phyloP scores from a whole-genome alignment of 2,113 vertebrate genomes.

The Apeltes quadracus region DNA sequence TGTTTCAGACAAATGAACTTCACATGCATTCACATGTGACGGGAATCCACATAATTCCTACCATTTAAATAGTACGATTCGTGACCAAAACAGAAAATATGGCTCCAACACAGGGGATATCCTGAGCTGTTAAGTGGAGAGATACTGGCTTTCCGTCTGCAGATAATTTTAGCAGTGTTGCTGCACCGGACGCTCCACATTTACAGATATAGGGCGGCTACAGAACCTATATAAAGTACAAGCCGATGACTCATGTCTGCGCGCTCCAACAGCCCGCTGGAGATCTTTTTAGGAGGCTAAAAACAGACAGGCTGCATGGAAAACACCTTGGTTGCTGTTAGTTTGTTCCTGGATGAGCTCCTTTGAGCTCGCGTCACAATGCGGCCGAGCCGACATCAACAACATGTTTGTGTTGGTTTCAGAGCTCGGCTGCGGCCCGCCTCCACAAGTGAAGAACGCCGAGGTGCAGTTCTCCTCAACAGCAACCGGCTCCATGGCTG shows the following conservation, averaged over 20 bases:
- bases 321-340: conserved; percentile 48
- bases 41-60: too few species aligned
- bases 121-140: conserved; percentile 33
- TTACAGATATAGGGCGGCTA: conserved; percentile 56
- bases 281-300: conserved; percentile 57
- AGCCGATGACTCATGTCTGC: conserved; percentile 52
- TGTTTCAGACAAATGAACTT: too few species aligned
- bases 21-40: too few species aligned
- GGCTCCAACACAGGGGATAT: conserved; percentile 17
- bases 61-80: too few species aligned
- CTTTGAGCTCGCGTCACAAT: conserved; percentile 51
- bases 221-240: conserved; percentile 58
- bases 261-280: conserved; percentile 26
- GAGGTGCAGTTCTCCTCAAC: conserved; percentile 86
- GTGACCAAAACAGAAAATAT: too few species aligned
- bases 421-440: conserved; percentile 87
- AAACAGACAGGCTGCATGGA: conserved; percentile 46
- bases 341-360: conserved; percentile 24
- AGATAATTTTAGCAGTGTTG: conserved; percentile 72
- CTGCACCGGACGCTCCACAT: conserved; percentile 50
- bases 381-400: conserved; percentile 34
- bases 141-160: conserved; percentile 38
- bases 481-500: conserved; percentile 82
- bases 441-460: conserved; percentile 85
- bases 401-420: conserved; percentile 41